Evolutionary conservation across 2,888 invertebrate species (phyloP).

Genomic region (Ceratothoa steindachneri): DNA sequence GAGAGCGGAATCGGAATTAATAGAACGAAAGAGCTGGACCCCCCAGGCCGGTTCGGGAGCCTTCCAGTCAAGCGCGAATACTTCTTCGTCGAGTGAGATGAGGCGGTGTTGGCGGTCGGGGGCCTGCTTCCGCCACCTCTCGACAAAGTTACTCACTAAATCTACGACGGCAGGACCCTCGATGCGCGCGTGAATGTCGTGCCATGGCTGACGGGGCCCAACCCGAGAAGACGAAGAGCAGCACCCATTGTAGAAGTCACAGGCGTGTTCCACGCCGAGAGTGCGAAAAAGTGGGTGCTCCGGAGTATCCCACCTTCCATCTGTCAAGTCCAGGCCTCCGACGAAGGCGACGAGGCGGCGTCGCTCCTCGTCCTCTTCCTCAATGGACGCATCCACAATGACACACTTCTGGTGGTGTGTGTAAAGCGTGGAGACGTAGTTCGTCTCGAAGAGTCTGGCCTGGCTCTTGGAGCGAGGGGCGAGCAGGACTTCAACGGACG

Average conservation of each 20-base stretch:
- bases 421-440: constrained; percentile 46
- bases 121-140: constrained; percentile 47
- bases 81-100: constrained; percentile 24
- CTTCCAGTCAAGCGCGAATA: constrained; percentile 38
- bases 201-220: constrained; percentile 48
- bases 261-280: constrained; percentile 27
- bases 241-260: constrained; percentile 47
- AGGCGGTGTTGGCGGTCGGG: constrained; percentile 33
- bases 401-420: constrained; percentile 48
- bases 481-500: constrained; percentile 45
- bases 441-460: constrained; percentile 39
- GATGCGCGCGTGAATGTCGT: constrained; percentile 47
- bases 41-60: constrained; percentile 34
- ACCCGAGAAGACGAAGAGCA: constrained; percentile 34
- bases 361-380: constrained; percentile 25
- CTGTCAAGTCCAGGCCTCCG: constrained; percentile 48
- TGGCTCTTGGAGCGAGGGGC: constrained; percentile 45
- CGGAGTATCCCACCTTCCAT: constrained; percentile 47
- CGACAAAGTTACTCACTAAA: constrained; percentile 44
- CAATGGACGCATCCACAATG: constrained; percentile 42
- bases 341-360: constrained; percentile 46
- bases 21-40: constrained; percentile 47
- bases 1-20: constrained; percentile 43
- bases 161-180: constrained; percentile 46
- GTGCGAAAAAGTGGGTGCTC: constrained; percentile 47